phyloP scores from a whole-genome alignment of 2,888 invertebrate species.

The Lottia scabra region DNA sequence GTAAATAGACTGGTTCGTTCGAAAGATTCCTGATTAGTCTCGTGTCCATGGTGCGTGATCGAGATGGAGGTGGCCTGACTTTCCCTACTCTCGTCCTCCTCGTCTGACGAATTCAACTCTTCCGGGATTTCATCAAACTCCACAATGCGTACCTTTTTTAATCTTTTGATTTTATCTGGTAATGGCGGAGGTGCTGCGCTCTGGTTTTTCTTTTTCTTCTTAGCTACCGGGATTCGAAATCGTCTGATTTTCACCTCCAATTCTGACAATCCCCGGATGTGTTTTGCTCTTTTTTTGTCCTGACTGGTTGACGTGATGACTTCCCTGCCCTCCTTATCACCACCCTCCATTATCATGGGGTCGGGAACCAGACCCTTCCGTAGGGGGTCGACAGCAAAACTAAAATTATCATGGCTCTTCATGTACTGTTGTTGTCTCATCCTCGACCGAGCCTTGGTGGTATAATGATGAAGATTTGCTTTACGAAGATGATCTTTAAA shows the following conservation, averaged over 20 bases:
- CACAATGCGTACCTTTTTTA: neutral
- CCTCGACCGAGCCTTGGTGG: conserved; percentile 13
- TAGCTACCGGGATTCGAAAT: neutral
- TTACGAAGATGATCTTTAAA: conserved; percentile 13
- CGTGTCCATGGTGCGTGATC: neutral
- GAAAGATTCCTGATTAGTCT: neutral
- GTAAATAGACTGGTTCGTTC: neutral
- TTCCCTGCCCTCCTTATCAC: neutral
- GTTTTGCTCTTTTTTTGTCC: neutral
- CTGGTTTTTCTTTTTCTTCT: neutral
- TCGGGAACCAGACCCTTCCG: conserved; percentile 7
- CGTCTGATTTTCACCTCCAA: neutral
- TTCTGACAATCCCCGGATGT: neutral
- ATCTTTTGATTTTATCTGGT: neutral
- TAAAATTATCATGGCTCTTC: conserved; percentile 17
- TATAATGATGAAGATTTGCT: conserved; percentile 13
- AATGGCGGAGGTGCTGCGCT: neutral
- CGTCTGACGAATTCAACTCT: neutral
- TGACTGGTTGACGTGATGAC: neutral
- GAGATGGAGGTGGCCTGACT: neutral
- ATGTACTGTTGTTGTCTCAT: conserved; percentile 8
- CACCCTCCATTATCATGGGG: neutral
- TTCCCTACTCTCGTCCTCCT: neutral
- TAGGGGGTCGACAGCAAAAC: conserved; percentile 22
- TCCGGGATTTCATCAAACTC: neutral